Base-by-base conservation (phyloP, 2,113 vertebrate genomes). In the Chunga burmeisteri region DNA sequence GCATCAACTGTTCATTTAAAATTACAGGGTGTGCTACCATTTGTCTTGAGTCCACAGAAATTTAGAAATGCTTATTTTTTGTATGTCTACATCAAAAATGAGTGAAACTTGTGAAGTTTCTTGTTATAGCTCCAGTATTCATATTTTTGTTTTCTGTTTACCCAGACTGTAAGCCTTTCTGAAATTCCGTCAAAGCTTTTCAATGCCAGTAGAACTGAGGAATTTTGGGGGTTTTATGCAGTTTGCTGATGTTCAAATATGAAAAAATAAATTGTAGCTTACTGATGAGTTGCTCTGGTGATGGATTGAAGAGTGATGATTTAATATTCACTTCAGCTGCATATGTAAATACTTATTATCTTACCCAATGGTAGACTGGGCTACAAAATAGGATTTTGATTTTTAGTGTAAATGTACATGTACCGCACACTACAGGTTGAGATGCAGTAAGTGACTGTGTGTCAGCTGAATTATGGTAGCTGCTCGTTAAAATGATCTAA, bases 351-450 rank as follows among this genome's bases (percentile, higher is more conserved):
- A 27, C 17, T 36, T 38, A 5, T 11, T 56, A 2, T 26, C 55
- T 61, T 44, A 11, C 16, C 19, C n/a, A 22, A 1, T 18, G 20
- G 65, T 5, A 49, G 52, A 16, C 27, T 22, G 34, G 53, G 42
- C 46, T 34, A 23, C 23, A 13, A 36, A 32, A 9, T 2, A 26
- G 38, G 22, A 4, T 44, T 29, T 36, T 59, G 59, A 7, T 26
- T 50, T 49, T 23, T 29, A 3, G 23, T 7, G 29, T n/a, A 65
- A n/a, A 10, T 17, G 27, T 16, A 5, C 17, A 13, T 11, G 17
- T 27, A 3, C 40, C 0, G 1, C 26, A 4, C 8, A 0, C 21
- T 26, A 7, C 42, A 14, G 49, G 5, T 0, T 8, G 85, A 9
- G 65, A 14, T 5, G 42, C 71, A 13, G n/a, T 20, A 5, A 6